Evolutionary conservation across 2,797 vertebrate species (phyloP).

Genomic region (Hybognathus amarus): DNA sequence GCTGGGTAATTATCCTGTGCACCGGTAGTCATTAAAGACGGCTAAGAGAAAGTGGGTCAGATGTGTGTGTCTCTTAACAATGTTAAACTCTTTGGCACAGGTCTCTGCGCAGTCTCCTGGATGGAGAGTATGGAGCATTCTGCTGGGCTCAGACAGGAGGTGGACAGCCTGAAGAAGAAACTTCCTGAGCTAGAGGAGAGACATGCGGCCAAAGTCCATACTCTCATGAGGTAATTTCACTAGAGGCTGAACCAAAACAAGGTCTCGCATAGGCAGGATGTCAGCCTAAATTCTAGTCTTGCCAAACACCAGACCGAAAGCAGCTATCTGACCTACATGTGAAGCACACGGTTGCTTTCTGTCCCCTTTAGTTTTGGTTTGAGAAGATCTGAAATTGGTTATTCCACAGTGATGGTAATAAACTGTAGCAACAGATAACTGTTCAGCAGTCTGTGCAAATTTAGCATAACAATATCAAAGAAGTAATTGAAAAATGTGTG

Average conservation of each 20-base stretch:
- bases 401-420: background rate
- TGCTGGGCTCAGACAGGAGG: slow-evolving; percentile 88
- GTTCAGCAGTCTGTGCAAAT: background rate
- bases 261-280: background rate
- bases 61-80: slow-evolving; percentile 37
- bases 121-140: slow-evolving; percentile 99
- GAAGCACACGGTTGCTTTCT: background rate
- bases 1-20: slow-evolving; percentile 11
- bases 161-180: slow-evolving; percentile 86
- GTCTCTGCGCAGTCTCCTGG: slow-evolving; percentile 91
- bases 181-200: slow-evolving; percentile 90
- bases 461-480: background rate
- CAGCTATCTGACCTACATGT: background rate
- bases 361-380: background rate
- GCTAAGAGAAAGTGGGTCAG: slow-evolving; percentile 15
- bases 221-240: slow-evolving; percentile 86
- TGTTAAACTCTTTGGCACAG: slow-evolving; percentile 69
- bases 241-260: background rate
- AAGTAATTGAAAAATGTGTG: background rate
- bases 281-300: background rate
- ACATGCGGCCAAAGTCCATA: slow-evolving; percentile 88
- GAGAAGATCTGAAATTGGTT: background rate
- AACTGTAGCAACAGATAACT: background rate
- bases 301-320: background rate
- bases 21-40: slow-evolving; percentile 24